A percentile compares a stretch with the other conserved stretches of the same genome.
These are phyloP conservation scores for Crioceris asparagi DNA, from an alignment of 2,888 invertebrate species.

Conservation along the genomic window DNA sequence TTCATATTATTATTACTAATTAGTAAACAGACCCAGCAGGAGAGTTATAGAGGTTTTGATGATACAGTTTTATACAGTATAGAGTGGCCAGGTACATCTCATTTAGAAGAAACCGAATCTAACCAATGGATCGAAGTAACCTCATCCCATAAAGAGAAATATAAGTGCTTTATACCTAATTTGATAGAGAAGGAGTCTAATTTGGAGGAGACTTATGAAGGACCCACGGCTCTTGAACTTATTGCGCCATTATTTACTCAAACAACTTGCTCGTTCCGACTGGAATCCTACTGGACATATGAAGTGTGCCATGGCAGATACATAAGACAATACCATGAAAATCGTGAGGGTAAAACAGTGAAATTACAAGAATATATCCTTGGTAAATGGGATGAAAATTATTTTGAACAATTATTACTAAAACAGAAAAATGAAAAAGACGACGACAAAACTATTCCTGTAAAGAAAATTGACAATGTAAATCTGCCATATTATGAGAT, in stretches of 20 bases:
- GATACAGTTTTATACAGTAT: conserved; percentile 72
- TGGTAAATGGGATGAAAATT: conserved; percentile 62
- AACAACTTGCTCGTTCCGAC: conserved; percentile 61
- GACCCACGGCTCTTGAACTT: conserved; percentile 67
- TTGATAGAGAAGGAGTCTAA: conserved; percentile 44
- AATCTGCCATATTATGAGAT: conserved; percentile 82
- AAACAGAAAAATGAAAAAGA: conserved; percentile 41
- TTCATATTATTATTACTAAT: too few relatives aligned
- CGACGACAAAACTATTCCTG: conserved; percentile 38
- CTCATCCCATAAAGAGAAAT: conserved; percentile 71
- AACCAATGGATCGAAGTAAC: conserved; percentile 55
- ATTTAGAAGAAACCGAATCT: conserved; percentile 34
- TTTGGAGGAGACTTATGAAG: conserved; percentile 54
- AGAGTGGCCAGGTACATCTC: conserved; percentile 57
- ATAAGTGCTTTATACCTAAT: conserved; percentile 71
- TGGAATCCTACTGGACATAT: conserved; percentile 93
- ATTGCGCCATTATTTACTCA: conserved; percentile 66
- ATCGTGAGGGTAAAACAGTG: conserved; percentile 74
- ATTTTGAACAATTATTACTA: conserved; percentile 47
- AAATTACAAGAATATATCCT: conserved; percentile 78
- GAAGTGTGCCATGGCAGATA: conserved; percentile 90
- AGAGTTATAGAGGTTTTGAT: too few relatives aligned
- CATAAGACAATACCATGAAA: conserved; percentile 92
- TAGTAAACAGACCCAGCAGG: too few relatives aligned
- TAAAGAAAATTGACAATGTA: conserved; percentile 77